phyloP scores from a whole-genome alignment of 2,113 vertebrate species.

The Echinops telfairi region DNA sequence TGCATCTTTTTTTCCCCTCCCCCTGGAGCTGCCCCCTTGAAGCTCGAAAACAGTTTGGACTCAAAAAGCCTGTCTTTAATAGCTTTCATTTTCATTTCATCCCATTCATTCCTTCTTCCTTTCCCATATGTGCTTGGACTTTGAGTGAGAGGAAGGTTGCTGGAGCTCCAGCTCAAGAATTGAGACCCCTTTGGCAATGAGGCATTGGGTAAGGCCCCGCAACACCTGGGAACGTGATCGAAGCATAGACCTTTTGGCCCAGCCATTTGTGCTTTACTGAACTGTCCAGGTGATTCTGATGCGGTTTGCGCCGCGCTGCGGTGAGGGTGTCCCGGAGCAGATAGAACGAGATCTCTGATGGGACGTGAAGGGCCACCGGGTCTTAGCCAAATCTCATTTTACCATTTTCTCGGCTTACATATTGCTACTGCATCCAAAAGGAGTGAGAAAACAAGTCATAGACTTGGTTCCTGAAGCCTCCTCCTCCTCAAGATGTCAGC shows the following conservation, averaged over 20 bases:
- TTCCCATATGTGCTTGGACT: neutral
- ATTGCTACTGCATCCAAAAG: constrained; percentile 11
- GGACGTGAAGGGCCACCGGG: neutral
- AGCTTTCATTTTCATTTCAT: constrained; percentile 35
- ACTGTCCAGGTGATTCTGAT: neutral
- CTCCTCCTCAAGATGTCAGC: constrained; percentile 22
- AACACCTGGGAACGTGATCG: neutral
- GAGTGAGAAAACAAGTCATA: constrained; percentile 22
- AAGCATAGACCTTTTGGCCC: neutral
- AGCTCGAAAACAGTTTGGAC: constrained; percentile 65
- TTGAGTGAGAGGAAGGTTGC: constrained; percentile 7
- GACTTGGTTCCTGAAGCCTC: constrained; percentile 24
- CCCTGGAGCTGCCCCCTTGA: constrained; percentile 60
- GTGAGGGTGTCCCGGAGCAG: neutral
- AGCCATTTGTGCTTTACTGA: neutral
- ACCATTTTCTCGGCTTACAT: neutral
- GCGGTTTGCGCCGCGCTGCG: neutral
- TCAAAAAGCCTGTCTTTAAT: constrained; percentile 63
- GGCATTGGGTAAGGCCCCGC: neutral
- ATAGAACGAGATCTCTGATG: neutral
- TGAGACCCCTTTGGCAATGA: neutral
- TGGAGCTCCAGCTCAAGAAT: neutral
- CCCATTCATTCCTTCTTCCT: neutral
- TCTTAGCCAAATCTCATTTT: constrained; percentile 1
- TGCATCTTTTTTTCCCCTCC: neutral